Base-by-base conservation (phyloP, 2,888 invertebrate genomes). In the Agriopis aurantiaria region DNA sequence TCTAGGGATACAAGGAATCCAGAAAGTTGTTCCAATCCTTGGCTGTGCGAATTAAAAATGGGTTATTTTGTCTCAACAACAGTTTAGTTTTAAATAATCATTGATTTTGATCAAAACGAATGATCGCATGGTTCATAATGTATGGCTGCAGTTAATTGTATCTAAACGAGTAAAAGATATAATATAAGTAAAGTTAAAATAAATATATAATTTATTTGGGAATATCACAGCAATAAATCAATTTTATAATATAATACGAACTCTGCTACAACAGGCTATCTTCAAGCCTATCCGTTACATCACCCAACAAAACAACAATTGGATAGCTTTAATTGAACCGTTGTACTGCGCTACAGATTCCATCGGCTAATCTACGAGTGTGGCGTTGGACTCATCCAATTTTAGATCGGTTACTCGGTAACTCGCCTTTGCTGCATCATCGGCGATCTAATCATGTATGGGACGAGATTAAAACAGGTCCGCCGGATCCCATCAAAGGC, bases 361-460 rank as follows among this genome's bases (percentile, higher is more conserved):
- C 80, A 81, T 82, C 80, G 83, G 85, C 84, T 88, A 87, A 89
- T 89, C 85, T 88, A 89, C 85, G 80, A 85, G 83, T 84, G 79
- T 81, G 85, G 83, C 80, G 84, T 84, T 83, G 83, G 87, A 85
- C 86, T 86, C 86, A 82, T 88, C 86, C 88, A 91, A 91, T 91
- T 90, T 87, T 82, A 88, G 89, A 91, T 91, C 91, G 86, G 90
- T 92, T 91, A 89, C 88, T 87, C 82, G 84, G 86, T 67, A 71
- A 66, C 66, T 43, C 63, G 66, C 63, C 85, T 88, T 85, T 92
- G 93, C 93, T 92, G 92, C 90, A 92, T 94, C 94, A 94, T 93
- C 88, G 89, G 90, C 88, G 90, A 91, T 90, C 92, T 93, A 94
- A 94, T 93, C 93, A 94, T 91, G 93, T 91, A 91, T 91, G 91